Evolutionary conservation across 2,113 vertebrate species (phyloP), one percentile per base, ranked within the genome.

Genomic region (Lanius collurio): DNA sequence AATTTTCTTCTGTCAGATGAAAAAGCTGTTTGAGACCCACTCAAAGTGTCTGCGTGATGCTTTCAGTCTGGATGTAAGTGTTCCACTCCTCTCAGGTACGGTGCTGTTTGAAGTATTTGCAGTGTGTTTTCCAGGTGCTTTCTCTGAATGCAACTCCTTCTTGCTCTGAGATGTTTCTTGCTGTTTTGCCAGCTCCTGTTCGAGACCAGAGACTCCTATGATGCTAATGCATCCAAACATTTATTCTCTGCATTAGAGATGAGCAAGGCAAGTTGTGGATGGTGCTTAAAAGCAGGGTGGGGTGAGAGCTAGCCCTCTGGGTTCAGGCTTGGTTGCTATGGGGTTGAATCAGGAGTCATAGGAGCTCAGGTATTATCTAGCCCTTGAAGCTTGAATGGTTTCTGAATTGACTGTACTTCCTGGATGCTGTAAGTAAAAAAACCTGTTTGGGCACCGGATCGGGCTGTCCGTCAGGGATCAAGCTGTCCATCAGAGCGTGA

Each of bases 261-360:
- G 62, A 93, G 76, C 52, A 42, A 47, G 47, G 20, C 4, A 1
- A 50, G 52, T 63, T 35, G 18, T 30, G 62, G 52, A 89, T 68
- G 30, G 52, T 55, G 21, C 30, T 90, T 96, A 74, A 95, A 90
- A 92, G 80, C 67, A 62, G 88, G 78, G 82, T 97, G 64, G 47
- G 33, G 83, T 77, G 50, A 57, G 49, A 42, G 46, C 60, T 78
- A 47, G 63, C 33, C 57, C 52, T 83, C 49, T 68, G 79, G 37
- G 71, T 75, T 28, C 0, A 0, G 19, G 71, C 76, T 75, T 20
- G 47, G 23, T 83, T 92, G 83, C 79, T 78, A 15, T 27, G 33
- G 35, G 59, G 46, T 83, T 93, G 71, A 84, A 91, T 83, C 27
- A 78, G 52, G 55, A 95, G 65, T 82, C 70, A 76, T 28, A 75